These are phyloP conservation scores for Lagothrix lagotricha DNA, from an alignment of 2,797 vertebrate genomes.

Conservation along the genomic window DNA sequence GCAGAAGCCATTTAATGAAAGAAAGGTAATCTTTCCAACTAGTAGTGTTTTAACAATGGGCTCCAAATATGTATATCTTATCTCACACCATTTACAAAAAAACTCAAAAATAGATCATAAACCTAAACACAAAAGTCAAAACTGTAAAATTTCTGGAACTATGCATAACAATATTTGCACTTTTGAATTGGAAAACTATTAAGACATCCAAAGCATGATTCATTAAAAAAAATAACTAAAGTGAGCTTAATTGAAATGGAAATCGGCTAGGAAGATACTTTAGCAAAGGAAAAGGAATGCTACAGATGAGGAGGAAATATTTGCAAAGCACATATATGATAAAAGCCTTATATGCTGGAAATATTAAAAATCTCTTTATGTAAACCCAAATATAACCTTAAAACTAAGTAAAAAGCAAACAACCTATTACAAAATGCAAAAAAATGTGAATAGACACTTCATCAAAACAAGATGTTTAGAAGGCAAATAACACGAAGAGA, in stretches of 20 bases:
- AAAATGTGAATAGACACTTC: neutral
- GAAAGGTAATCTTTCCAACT: neutral
- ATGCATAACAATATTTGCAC: neutral
- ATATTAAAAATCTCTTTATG: neutral
- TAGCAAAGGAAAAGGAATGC: neutral
- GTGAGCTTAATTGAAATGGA: neutral
- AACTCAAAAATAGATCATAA: neutral
- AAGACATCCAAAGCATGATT: neutral
- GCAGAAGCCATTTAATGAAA: neutral
- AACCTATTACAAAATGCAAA: neutral
- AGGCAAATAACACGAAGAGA: neutral
- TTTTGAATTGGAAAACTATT: neutral
- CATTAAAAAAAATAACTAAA: neutral
- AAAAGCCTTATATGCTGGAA: neutral
- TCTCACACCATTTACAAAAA: neutral
- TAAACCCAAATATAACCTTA: neutral
- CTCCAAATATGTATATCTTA: neutral
- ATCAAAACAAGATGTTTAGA: neutral
- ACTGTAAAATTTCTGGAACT: neutral
- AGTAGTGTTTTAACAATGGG: fast-evolving
- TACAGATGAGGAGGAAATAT: neutral
- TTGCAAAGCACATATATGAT: neutral
- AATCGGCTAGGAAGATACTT: neutral
- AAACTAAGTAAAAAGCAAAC: neutral
- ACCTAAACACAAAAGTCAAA: neutral